These are phyloP conservation scores for Amblyjoppa fuscipennis DNA, from an alignment of 2,888 invertebrate genomes.

Conservation along the genomic window DNA sequence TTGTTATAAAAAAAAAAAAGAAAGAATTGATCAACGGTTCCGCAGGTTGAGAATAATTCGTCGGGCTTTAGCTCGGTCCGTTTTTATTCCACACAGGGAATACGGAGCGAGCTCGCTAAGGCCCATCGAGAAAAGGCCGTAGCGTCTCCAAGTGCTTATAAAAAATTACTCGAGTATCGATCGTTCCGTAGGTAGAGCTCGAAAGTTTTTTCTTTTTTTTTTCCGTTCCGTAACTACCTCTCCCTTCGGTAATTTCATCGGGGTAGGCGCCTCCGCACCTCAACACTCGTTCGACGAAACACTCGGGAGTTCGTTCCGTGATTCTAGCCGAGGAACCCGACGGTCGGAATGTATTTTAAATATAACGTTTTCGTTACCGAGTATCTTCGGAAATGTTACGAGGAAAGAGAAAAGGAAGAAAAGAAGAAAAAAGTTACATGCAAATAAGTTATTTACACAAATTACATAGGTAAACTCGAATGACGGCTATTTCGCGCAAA, in stretches of 20 bases:
- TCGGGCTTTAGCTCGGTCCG: too few relatives aligned
- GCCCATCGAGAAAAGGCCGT: too few relatives aligned
- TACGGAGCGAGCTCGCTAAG: too few relatives aligned
- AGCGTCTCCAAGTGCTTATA: too few relatives aligned
- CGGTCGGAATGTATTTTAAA: background rate
- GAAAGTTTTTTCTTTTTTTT: background rate
- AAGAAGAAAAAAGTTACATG: background rate
- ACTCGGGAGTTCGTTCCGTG: background rate
- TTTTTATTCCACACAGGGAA: too few relatives aligned
- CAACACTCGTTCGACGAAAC: conserved; percentile 4
- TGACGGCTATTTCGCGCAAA: background rate
- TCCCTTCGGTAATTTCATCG: conserved; percentile 3
- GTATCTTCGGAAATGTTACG: background rate
- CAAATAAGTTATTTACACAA: conserved; percentile 13
- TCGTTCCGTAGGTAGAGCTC: too few relatives aligned
- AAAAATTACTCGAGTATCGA: too few relatives aligned
- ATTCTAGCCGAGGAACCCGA: background rate
- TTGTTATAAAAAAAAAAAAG: too few relatives aligned
- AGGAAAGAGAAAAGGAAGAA: background rate
- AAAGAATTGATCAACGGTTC: too few relatives aligned
- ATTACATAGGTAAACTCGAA: conserved; percentile 10
- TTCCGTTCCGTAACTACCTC: background rate
- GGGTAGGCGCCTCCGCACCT: background rate
- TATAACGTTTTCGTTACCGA: background rate
- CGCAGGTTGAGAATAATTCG: too few relatives aligned